Conservation (phyloP, 1,140 invertebrate genomes). For the Himalopsyche phryganea region DNA sequence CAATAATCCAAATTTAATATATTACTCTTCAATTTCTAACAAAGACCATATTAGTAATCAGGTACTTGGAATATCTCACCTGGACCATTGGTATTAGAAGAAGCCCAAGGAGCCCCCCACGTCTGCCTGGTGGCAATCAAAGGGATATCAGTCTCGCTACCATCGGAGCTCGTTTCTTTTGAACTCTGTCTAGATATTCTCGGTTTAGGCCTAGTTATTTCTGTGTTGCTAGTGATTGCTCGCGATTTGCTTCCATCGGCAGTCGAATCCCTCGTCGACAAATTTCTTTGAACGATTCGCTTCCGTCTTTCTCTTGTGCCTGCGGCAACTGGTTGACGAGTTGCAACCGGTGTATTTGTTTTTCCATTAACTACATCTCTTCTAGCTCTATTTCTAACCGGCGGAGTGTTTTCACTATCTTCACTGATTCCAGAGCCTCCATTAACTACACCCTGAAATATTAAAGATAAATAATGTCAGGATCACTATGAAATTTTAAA, state of each 20-base stretch:
- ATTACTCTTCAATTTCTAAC: too few species aligned
- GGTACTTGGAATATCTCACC: constrained; percentile 11
- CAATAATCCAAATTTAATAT: too few species aligned
- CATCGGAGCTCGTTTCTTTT: constrained; percentile 31
- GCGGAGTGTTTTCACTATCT: constrained; percentile 32
- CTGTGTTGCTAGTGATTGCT: constrained; percentile 1
- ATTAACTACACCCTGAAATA: constrained; percentile 26
- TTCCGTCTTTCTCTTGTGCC: constrained; percentile 24
- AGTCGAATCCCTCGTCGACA: constrained; percentile 9
- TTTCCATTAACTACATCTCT: constrained; percentile 30
- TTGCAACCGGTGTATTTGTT: constrained; percentile 3
- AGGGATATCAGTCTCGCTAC: constrained; percentile 28
- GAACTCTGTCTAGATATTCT: constrained; percentile 25
- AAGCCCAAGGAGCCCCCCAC: constrained; percentile 52
- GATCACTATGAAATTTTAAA: neutral
- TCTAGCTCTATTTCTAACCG: constrained; percentile 24
- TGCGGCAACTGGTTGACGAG: constrained; percentile 1
- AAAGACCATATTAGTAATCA: too few species aligned
- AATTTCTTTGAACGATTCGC: constrained; percentile 16
- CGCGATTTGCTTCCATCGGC: constrained; percentile 20
- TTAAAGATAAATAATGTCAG: neutral
- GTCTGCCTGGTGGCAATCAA: constrained; percentile 44
- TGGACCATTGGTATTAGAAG: constrained; percentile 36
- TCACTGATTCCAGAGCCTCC: constrained; percentile 28
- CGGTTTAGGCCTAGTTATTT: constrained; percentile 14